Base-by-base conservation (phyloP, 2,797 vertebrate species). In the Otolemur crassicaudatus region DNA sequence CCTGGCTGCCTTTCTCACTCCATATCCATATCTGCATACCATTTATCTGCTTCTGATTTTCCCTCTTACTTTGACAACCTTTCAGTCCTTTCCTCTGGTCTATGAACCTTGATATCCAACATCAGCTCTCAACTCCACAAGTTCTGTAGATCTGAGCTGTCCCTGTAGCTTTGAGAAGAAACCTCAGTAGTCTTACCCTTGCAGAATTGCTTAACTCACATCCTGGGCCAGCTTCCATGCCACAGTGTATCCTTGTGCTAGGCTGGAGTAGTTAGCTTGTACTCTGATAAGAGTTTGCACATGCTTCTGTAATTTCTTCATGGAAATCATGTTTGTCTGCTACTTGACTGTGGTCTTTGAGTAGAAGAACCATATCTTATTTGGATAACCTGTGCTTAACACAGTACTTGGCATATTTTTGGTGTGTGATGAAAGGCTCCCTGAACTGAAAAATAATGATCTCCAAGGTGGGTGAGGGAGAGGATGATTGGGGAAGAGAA, bases 401-500 rank as follows among this genome's bases (percentile, higher is more conserved):
- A 73, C 13, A 61, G 43, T 53, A 40, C 7, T 67, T 86, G 19
- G 20, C 12, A 65, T 1, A 34, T 49, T 43, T 70, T 53, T 91
- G n/a, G 7, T 69, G 0, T 82, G 34, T 56, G 16, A 58, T 25
- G 20, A 77, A 92, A 93, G 0, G 7, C 10, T 58, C 53, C 88
- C 56, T 87, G 72, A 43, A 80, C 16, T 72, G 40, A 96, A 96
- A 80, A 75, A 75, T 81, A 63, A 23, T 88, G 25, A 61, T 88
- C 58, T 73, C 19, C 34, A 86, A 86, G 5, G 43, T 73, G 11
- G 3, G 1, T 60, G 5, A 79, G 23, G 29, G 20, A 63, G 20
- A 73, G 3, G 20, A 60, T 56, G 17, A 1, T 20, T 75, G 29
- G 56, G 1, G 19, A 13, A 84, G 23, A 92, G 61, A 11, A 60